Base-by-base conservation (phyloP, 2,113 vertebrate genomes). In the Python bivittatus region DNA sequence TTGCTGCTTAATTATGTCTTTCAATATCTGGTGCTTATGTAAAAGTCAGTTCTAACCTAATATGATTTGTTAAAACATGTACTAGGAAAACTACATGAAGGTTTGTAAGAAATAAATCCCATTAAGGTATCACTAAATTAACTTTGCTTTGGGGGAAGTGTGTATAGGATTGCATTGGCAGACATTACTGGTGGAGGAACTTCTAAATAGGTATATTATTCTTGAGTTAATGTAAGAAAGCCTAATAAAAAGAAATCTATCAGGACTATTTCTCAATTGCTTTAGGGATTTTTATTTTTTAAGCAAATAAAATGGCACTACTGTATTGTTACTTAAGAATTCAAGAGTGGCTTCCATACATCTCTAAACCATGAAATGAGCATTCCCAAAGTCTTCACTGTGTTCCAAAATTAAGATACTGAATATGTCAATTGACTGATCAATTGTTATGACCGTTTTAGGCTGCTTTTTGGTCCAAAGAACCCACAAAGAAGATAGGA, bases 1-100 rank as follows among this genome's bases (percentile, higher is more conserved):
- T 91, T 72, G 38, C 58, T 91, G n/a, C 25, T 93, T 56, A 89
- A 85, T 83, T 91, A 84, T 72, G 38, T 89, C 58, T 90, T 68
- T 91, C 60, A 58, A 8, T 79, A 68, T 88, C 54, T 61, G 84
- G 42, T 42, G 25, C 68, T 88, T 86, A 88, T 83, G 58, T 42
- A 64, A 64, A 89, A 44, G 57, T 58, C 23, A 86, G 58, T 11
- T 53, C 11, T 88, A 54, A 58, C 58, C 22, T 56, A 29, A 29
- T 60, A 15, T 48, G 13, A 22, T 52, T 90, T 64, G 54, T 27
- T 29, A 17, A 12, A 53, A 93, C 4, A 33, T n/a, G n/a, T 57
- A 84, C n/a, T 29, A 6, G 54, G 25, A 42, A 57, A 93, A 88
- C 15, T 60, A 64, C 54, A 64, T 87, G 84, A 60, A 20, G 68